phyloP scores from a whole-genome alignment of 2,888 invertebrate genomes.

The Drosophila antonietae region DNA sequence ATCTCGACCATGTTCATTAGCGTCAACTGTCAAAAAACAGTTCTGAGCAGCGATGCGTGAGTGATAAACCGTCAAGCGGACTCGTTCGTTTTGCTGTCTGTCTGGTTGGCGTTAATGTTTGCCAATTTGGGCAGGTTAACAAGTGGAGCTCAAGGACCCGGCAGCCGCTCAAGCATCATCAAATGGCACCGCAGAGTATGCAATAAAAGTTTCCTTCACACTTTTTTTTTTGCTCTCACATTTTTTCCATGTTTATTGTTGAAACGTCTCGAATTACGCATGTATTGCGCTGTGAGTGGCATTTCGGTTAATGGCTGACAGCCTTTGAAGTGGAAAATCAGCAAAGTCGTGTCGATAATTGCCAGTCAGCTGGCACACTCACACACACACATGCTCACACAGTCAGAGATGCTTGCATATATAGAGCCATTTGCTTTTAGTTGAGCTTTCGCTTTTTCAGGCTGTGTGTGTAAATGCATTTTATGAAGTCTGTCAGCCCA shows the following conservation, averaged over 20 bases:
- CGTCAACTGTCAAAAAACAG: constrained; percentile 25
- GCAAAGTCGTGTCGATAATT: constrained; percentile 57
- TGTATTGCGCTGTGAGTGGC: constrained; percentile 43
- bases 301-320: constrained; percentile 65
- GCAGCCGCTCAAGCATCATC: constrained; percentile 12
- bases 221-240: neutral
- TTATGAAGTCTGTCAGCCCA: constrained; percentile 41
- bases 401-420: neutral
- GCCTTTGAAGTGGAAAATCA: constrained; percentile 55
- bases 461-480: constrained; percentile 37
- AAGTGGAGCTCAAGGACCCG: constrained; percentile 25
- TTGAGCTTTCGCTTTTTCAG: constrained; percentile 28
- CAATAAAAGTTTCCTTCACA: constrained; percentile 34
- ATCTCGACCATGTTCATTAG: constrained; percentile 35
- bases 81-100: constrained; percentile 34
- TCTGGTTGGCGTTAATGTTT: constrained; percentile 48
- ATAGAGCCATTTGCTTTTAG: neutral
- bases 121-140: constrained; percentile 54
- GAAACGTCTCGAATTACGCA: constrained; percentile 50
- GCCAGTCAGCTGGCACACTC: constrained; percentile 41
- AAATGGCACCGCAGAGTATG: constrained; percentile 44
- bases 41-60: constrained; percentile 43
- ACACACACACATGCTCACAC: neutral
- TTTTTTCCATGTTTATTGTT: constrained; percentile 44
- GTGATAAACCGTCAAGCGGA: constrained; percentile 26